Percentiles rank a stretch among this genome's conserved stretches.
Evolutionary conservation across 2,113 vertebrate genomes (phyloP).

Genomic region (Scatophagus argus): DNA sequence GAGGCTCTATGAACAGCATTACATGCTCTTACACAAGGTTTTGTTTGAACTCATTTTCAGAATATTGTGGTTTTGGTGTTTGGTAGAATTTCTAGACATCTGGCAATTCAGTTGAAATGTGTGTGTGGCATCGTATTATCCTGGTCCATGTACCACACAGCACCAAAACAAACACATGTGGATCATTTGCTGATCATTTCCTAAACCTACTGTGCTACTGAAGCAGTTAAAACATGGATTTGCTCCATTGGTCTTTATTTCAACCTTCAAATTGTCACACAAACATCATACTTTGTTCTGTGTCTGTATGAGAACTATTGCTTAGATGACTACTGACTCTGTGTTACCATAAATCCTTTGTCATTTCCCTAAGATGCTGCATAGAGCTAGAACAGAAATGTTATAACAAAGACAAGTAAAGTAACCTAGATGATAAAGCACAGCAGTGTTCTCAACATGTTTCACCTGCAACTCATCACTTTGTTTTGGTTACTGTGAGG

Average conservation of each 20-base stretch:
- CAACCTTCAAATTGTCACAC: no score
- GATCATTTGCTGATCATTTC: no score
- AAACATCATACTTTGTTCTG: no score
- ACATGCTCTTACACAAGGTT: conserved; percentile 2
- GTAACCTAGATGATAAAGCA: conserved; percentile 6
- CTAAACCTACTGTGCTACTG: no score
- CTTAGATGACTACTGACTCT: neutral
- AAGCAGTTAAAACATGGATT: no score
- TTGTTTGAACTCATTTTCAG: neutral
- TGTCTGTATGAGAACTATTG: no score
- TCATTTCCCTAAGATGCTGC: neutral
- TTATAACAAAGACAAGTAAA: conserved; percentile 37
- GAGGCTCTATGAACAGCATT: neutral
- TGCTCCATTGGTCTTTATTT: no score
- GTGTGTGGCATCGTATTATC: neutral
- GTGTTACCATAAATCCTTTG: neutral
- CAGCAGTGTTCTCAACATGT: conserved; percentile 21
- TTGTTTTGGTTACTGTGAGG: neutral
- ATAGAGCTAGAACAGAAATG: conserved; percentile 24
- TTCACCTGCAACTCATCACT: conserved; percentile 15
- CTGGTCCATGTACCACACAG: no score
- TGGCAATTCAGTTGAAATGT: neutral
- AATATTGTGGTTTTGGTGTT: conserved; percentile 19
- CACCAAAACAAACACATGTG: no score
- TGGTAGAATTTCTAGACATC: neutral